These are phyloP conservation scores for Terebella lapidaria DNA, from an alignment of 2,888 invertebrate genomes.

Conservation along the genomic window DNA sequence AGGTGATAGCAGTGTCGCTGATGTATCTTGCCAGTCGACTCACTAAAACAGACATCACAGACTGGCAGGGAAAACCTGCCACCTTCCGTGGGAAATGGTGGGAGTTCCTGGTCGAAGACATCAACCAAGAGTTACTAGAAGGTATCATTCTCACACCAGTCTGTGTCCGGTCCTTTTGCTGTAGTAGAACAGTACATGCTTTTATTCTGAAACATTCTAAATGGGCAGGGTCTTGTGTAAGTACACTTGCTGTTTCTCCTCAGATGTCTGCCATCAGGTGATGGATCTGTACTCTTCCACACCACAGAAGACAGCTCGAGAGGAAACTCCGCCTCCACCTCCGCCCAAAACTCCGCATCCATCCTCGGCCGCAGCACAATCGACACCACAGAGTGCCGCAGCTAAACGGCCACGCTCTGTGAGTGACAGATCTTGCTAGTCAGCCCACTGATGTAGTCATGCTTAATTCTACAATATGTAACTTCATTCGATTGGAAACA, in stretches of 20 bases:
- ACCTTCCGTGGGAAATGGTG: conserved; percentile 76
- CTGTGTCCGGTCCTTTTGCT: too few relatives aligned
- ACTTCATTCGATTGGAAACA: too few relatives aligned
- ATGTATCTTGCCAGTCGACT: conserved; percentile 95
- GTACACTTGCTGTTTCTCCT: too few relatives aligned
- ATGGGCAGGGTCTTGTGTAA: too few relatives aligned
- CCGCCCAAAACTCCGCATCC: conserved; percentile 18
- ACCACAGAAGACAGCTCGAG: conserved; percentile 27
- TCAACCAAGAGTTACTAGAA: conserved; percentile 88
- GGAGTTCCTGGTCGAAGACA: conserved; percentile 95
- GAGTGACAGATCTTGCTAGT: conserved; percentile 7
- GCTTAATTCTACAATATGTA: too few relatives aligned
- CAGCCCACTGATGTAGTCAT: too few relatives aligned
- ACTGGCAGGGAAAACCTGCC: conserved; percentile 75
- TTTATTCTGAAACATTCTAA: too few relatives aligned
- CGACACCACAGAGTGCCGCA: too few relatives aligned
- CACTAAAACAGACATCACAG: conserved; percentile 87
- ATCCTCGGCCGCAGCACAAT: background rate
- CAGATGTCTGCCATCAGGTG: conserved; percentile 89
- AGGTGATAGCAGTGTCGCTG: conserved; percentile 88
- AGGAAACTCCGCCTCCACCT: conserved; percentile 33
- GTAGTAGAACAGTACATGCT: too few relatives aligned
- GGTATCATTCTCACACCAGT: conserved; percentile 48
- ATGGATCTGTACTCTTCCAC: conserved; percentile 71
- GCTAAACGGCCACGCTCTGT: conserved; percentile 14